phyloP scores from a whole-genome alignment of 2,888 invertebrate species.

The Dyspetes luteomarginatus region DNA sequence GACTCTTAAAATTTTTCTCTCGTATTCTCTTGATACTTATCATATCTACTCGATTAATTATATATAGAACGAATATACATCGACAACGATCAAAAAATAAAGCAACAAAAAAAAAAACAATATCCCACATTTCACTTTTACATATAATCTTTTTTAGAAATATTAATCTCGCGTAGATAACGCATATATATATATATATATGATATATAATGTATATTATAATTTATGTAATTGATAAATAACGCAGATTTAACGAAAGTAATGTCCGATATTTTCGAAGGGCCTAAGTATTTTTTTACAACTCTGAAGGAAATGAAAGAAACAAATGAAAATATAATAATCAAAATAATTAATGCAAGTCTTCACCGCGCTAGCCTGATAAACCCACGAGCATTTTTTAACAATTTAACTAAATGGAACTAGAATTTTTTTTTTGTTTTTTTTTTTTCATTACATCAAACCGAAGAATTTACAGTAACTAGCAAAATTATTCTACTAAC shows the following conservation, averaged over 20 bases:
- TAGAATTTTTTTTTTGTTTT: neutral
- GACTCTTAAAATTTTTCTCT: neutral
- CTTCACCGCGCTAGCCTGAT: conserved; percentile 53
- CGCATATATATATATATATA: conserved; percentile 20
- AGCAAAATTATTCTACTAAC: neutral
- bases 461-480: neutral
- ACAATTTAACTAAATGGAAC: conserved; percentile 3
- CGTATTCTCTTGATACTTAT: conserved; percentile 34
- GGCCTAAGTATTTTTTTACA: conserved; percentile 71
- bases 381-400: conserved; percentile 38
- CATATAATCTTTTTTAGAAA: conserved; percentile 31
- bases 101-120: conserved; percentile 25
- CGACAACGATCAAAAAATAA: conserved; percentile 30
- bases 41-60: conserved; percentile 52
- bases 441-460: too few species aligned
- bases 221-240: conserved; percentile 47
- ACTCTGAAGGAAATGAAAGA: conserved; percentile 44
- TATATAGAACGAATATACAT: neutral
- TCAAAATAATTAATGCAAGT: conserved; percentile 38
- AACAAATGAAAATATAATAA: conserved; percentile 27
- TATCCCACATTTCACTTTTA: conserved; percentile 46
- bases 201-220: conserved; percentile 25
- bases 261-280: conserved; percentile 72
- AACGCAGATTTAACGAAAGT: conserved; percentile 66
- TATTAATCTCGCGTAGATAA: conserved; percentile 29